phyloP scores from a whole-genome alignment of 2,113 vertebrate species.

The Columbina picui region DNA sequence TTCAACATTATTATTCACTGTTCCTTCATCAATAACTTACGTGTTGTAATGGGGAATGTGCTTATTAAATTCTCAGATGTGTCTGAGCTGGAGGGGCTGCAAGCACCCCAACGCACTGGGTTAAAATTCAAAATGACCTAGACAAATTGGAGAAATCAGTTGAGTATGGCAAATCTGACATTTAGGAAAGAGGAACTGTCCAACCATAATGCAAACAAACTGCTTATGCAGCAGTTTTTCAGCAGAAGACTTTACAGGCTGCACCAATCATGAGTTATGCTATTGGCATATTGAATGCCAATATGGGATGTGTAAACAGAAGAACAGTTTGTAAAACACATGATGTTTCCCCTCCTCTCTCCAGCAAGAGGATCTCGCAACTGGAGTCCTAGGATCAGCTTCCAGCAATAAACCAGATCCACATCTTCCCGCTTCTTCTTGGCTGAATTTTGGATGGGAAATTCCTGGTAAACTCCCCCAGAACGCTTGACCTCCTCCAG shows the following conservation, averaged over 20 bases:
- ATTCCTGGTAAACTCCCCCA: neutral
- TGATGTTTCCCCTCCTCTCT: neutral
- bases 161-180: neutral
- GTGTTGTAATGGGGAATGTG: neutral
- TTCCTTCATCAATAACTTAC: neutral
- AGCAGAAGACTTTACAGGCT: neutral
- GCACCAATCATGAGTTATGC: neutral
- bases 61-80: neutral
- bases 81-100: neutral
- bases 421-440: neutral
- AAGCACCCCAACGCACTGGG: neutral
- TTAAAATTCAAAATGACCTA: neutral
- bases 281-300: neutral
- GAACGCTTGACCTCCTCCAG: neutral
- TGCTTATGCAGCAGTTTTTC: neutral
- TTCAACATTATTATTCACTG: slow-evolving; percentile 1
- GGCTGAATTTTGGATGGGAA: neutral
- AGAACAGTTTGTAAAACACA: neutral
- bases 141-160: neutral
- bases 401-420: neutral
- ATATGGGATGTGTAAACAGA: neutral
- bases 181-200: neutral
- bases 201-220: neutral
- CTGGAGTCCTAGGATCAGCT: neutral
- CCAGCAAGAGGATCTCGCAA: neutral